These are phyloP conservation scores for Charadrius vociferus DNA, from an alignment of 2,113 vertebrate species.

Conservation along the genomic window DNA sequence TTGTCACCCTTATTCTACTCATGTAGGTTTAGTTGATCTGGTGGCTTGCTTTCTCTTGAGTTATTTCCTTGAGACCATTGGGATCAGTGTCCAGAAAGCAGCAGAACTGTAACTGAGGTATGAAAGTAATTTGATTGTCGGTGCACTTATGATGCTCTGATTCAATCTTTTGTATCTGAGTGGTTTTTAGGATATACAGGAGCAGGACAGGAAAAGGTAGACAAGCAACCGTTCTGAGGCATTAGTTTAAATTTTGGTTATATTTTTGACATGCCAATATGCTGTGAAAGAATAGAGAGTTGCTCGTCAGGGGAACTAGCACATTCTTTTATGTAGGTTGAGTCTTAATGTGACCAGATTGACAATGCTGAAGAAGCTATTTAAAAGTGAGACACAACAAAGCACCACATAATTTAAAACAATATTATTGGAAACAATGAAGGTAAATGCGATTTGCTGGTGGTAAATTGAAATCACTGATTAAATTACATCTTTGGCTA, in stretches of 20 bases:
- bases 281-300: conserved; percentile 2
- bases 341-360: not conserved
- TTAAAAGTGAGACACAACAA: conserved; percentile 23
- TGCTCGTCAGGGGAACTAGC: not conserved
- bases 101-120: not conserved
- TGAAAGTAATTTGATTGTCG: not conserved
- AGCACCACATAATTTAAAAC: conserved; percentile 17
- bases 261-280: not conserved
- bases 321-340: not conserved
- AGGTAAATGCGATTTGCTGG: conserved; percentile 63
- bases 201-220: not conserved
- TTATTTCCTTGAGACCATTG: not conserved
- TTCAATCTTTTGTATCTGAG: not conserved
- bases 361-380: conserved; percentile 10
- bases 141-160: not conserved
- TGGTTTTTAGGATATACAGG: not conserved
- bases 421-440: conserved; percentile 44
- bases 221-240: not conserved
- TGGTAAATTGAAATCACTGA: conserved; percentile 78
- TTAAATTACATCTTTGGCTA: conserved; percentile 74
- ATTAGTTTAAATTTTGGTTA: not conserved
- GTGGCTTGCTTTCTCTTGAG: not conserved
- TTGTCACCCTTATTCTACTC: not conserved
- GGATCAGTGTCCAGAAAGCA: not conserved
- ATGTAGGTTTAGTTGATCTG: not conserved